Conservation (phyloP, 2,888 invertebrate species). For the Erannis defoliaria region DNA sequence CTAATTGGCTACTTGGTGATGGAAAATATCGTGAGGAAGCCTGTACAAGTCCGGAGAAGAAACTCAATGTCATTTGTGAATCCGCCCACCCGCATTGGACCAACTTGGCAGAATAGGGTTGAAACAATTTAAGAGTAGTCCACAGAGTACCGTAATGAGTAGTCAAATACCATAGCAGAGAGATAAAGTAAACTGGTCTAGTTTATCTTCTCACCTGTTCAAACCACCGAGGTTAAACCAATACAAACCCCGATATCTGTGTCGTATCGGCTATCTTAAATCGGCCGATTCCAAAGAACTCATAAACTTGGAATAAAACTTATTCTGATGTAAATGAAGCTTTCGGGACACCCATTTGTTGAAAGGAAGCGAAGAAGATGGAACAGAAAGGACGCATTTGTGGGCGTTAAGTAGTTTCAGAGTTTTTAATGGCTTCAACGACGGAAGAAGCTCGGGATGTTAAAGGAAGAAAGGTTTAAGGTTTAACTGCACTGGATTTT, state of each 20-base stretch:
- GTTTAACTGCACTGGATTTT: not conserved
- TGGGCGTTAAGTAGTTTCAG: slow-evolving; percentile 15
- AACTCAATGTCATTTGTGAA: too few relatives aligned
- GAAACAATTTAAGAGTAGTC: too few relatives aligned
- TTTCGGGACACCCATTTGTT: slow-evolving; percentile 23
- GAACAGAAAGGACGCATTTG: slow-evolving; percentile 25
- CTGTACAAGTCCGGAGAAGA: too few relatives aligned
- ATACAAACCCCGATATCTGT: not conserved
- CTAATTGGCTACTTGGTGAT: too few relatives aligned
- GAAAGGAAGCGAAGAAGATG: slow-evolving; percentile 11
- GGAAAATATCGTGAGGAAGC: too few relatives aligned
- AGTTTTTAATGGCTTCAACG: slow-evolving; percentile 21
- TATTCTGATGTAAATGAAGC: slow-evolving; percentile 33
- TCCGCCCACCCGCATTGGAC: too few relatives aligned
- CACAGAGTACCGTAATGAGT: too few relatives aligned
- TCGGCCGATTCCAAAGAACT: slow-evolving; percentile 15
- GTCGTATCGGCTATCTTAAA: not conserved
- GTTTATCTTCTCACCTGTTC: too few relatives aligned
- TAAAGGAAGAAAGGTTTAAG: not conserved
- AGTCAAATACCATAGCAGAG: too few relatives aligned
- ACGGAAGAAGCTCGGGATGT: not conserved
- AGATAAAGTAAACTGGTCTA: too few relatives aligned
- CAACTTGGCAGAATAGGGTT: too few relatives aligned
- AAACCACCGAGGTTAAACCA: too few relatives aligned
- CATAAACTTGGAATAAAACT: slow-evolving; percentile 31